phyloP scores from a whole-genome alignment of 2,797 vertebrate genomes.

The Cirrhinus molitorella region DNA sequence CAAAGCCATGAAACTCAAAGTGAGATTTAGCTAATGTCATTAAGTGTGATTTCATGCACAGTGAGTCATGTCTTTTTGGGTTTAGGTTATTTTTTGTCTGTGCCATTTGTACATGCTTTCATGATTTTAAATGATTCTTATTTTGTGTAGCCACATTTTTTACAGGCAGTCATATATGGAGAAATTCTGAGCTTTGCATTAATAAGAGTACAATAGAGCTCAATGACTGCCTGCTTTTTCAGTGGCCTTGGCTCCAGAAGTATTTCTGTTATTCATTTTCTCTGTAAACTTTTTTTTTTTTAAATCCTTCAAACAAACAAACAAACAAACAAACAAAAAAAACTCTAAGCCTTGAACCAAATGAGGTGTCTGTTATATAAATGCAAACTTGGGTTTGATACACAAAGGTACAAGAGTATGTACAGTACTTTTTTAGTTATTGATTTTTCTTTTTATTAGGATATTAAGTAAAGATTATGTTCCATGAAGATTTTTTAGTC shows the following conservation, averaged over 20 bases:
- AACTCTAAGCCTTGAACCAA: background rate
- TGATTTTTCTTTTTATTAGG: too few relatives aligned
- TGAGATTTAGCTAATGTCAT: conserved; percentile 16
- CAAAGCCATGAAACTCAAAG: background rate
- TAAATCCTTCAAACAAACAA: too few relatives aligned
- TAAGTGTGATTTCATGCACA: background rate
- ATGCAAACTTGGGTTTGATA: background rate
- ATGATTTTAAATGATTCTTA: background rate
- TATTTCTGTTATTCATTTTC: background rate
- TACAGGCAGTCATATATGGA: background rate
- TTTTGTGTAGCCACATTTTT: background rate
- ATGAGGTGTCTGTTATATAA: background rate
- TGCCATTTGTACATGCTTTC: background rate
- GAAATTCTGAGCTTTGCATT: background rate
- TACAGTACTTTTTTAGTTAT: too few relatives aligned
- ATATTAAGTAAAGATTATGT: too few relatives aligned
- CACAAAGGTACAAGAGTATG: background rate
- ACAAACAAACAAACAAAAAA: background rate
- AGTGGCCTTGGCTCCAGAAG: background rate
- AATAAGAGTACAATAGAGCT: background rate
- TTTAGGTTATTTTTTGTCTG: background rate
- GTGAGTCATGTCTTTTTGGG: background rate
- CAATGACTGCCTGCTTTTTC: background rate
- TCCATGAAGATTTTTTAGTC: too few relatives aligned
- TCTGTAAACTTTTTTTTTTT: background rate